Evolutionary conservation across 2,113 vertebrate species (phyloP).

Genomic region (Junco hyemalis): DNA sequence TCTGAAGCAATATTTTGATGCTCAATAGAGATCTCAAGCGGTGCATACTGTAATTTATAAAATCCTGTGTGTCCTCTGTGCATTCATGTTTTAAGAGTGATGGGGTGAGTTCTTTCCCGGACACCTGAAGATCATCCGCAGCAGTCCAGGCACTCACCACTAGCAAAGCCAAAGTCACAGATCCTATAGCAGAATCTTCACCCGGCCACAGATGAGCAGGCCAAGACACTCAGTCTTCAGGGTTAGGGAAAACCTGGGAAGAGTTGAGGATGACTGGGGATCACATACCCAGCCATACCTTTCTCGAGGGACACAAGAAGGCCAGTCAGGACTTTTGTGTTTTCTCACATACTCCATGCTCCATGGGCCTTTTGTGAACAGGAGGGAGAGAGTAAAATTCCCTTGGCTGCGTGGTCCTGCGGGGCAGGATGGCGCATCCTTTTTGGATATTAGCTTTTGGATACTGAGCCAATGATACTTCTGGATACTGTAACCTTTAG

Average conservation of each 20-base stretch:
- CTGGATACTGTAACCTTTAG: fast-evolving
- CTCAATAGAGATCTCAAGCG: background rate
- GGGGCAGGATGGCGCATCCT: background rate
- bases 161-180: background rate
- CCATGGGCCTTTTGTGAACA: background rate
- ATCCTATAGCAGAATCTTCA: background rate
- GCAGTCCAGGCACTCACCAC: background rate
- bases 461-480: background rate
- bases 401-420: no score
- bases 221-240: fast-evolving
- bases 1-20: background rate
- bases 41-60: background rate
- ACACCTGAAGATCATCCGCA: background rate
- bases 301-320: background rate
- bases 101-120: background rate
- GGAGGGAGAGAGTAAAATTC: background rate
- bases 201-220: fast-evolving
- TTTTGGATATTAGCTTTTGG: background rate
- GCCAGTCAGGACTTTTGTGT: background rate
- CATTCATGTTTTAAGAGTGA: background rate
- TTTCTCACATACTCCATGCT: background rate
- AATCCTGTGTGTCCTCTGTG: background rate
- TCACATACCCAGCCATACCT: fast-evolving
- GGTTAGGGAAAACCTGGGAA: background rate
- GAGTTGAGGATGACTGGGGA: no score